These are phyloP conservation scores for Cyrtodaria siliqua DNA, from an alignment of 2,888 invertebrate genomes.

Conservation along the genomic window DNA sequence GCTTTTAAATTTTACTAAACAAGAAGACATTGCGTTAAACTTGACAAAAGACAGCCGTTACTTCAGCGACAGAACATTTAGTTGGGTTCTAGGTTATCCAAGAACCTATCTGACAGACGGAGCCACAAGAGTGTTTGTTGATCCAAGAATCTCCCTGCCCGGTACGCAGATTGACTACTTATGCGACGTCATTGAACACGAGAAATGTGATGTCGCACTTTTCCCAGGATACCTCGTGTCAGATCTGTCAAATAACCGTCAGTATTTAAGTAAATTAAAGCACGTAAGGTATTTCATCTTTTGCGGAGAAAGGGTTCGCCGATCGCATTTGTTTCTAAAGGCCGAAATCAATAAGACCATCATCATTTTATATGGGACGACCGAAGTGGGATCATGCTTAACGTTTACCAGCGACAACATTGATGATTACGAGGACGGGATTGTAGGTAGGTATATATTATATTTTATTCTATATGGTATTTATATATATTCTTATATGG, in stretches of 20 bases:
- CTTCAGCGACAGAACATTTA: slow-evolving; percentile 36
- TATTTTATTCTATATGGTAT: background rate
- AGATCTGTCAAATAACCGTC: slow-evolving; percentile 7
- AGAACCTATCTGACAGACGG: slow-evolving; percentile 33
- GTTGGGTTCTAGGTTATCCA: slow-evolving; percentile 40
- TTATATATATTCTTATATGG: too few relatives aligned
- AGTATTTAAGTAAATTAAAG: slow-evolving; percentile 17
- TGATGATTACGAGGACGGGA: slow-evolving; percentile 31
- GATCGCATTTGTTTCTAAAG: background rate
- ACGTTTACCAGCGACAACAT: slow-evolving; percentile 5
- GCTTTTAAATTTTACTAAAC: slow-evolving; percentile 32
- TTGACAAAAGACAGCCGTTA: slow-evolving; percentile 10
- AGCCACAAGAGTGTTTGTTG: slow-evolving; percentile 28
- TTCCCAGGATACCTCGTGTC: slow-evolving; percentile 21
- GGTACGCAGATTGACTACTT: slow-evolving; percentile 17
- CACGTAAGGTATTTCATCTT: slow-evolving; percentile 5
- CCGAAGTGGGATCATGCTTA: slow-evolving; percentile 22
- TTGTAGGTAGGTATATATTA: slow-evolving; percentile 14
- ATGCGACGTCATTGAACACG: slow-evolving; percentile 36
- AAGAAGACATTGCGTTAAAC: background rate
- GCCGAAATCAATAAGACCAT: slow-evolving; percentile 12
- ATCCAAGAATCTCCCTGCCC: slow-evolving; percentile 16
- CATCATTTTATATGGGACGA: slow-evolving; percentile 22
- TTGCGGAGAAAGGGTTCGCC: slow-evolving; percentile 25
- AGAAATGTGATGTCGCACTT: slow-evolving; percentile 16